Evolutionary conservation across 2,888 invertebrate genomes (phyloP), one percentile per base, ranked within the genome.

Genomic region (Habroteleia sp.): DNA sequence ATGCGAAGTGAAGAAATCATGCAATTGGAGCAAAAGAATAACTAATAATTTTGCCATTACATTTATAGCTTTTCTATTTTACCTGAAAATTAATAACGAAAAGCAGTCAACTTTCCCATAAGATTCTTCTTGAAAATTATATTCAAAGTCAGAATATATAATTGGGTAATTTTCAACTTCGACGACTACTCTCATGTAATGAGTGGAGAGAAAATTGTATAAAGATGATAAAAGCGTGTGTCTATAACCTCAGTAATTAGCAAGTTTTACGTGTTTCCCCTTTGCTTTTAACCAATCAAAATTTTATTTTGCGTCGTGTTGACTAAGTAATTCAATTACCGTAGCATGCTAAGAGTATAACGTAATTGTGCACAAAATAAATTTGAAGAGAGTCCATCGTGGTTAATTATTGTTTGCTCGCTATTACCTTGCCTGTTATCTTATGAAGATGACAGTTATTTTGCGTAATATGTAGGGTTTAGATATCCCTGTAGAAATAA

Each of bases 251-350:
- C 27, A 29, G 13, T 14, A 62, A 62, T 62, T 48, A 48, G 6
- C 27, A 8, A 7, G 33, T 37, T 46, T 37, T 46, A 39, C 48
- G 20, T 20, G 20, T n/a, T n/a, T n/a, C 44, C 16, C 13, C 29
- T 44, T 44, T 14, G 7, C 31, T 52, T 52, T 52, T 20, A 35
- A 29, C 42, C 52, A 42, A 33, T 63, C 63, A 39, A n/a, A 42
- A 2, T 27, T 3, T 50, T 46, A 39, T 50, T 20, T 41, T 35
- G 31, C 50, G 2, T 20, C 4, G 20, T 4, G 25, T 42, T 42
- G 37, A 52, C 14, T 41, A 35, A 11, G 52, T 25, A 63, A 63
- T 62, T 31, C 52, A 42, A 62, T 62, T 31, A 62, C 29, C 42
- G n/a, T n/a, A n/a, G n/a, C n/a, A n/a, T n/a, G n/a, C n/a, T n/a